phyloP scores from a whole-genome alignment of 2,888 invertebrate species.

The Chrysolina americana region DNA sequence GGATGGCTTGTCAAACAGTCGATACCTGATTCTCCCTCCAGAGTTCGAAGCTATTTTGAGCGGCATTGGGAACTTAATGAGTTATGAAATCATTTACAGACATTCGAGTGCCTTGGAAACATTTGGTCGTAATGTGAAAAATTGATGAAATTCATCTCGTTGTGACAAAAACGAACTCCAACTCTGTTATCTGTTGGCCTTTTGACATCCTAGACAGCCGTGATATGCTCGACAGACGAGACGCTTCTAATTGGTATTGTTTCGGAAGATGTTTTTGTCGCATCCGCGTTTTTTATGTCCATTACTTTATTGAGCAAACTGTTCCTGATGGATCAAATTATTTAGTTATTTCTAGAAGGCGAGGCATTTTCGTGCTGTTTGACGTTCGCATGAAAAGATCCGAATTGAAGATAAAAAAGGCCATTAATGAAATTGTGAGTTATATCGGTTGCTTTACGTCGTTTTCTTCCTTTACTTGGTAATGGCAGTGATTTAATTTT shows the following conservation, averaged over 20 bases:
- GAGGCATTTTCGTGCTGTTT: neutral
- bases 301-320: neutral
- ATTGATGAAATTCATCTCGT: slow-evolving; percentile 4
- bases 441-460: neutral
- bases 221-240: slow-evolving; percentile 2
- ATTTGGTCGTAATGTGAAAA: no score
- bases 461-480: neutral
- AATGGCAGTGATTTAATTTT: neutral
- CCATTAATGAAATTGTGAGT: slow-evolving; percentile 10
- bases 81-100: no score
- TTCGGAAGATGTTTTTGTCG: neutral
- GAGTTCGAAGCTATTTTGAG: no score
- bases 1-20: no score
- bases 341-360: slow-evolving; percentile 1
- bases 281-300: neutral
- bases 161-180: slow-evolving; percentile 29
- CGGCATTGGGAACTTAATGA: no score
- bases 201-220: neutral
- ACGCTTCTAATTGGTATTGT: slow-evolving; percentile 4
- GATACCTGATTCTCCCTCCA: no score
- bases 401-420: neutral
- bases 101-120: no score
- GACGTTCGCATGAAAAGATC: neutral
- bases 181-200: slow-evolving; percentile 22
- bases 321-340: slow-evolving; percentile 1